Conservation (phyloP, 1,140 invertebrate genomes). For the Drosophila oshimai region DNA sequence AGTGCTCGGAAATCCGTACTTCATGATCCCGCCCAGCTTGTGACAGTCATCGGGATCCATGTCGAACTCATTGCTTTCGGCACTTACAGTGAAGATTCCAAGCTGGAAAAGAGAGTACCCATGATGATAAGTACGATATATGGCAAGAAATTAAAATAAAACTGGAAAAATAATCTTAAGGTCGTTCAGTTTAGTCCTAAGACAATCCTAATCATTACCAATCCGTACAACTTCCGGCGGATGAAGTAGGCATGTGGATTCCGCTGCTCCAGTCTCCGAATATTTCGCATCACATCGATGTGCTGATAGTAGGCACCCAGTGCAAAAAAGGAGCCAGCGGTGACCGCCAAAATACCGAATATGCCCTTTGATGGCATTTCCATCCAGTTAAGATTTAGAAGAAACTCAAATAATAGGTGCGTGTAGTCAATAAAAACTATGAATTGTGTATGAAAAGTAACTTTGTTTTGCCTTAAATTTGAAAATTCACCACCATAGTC, state of each 20-base stretch:
- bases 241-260: constrained; percentile 68
- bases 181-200: too few species aligned
- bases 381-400: neutral
- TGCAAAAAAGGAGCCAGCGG: constrained; percentile 64
- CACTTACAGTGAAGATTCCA: constrained; percentile 32
- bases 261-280: constrained; percentile 43
- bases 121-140: too few species aligned
- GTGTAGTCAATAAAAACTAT: neutral
- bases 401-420: neutral
- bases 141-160: too few species aligned
- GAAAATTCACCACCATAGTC: neutral
- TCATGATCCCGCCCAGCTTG: constrained; percentile 87
- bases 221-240: constrained; percentile 49
- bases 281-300: constrained; percentile 55
- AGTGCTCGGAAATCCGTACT: constrained; percentile 95
- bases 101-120: constrained; percentile 22
- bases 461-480: neutral
- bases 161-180: too few species aligned
- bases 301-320: constrained; percentile 71
- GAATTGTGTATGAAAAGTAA: neutral
- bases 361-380: constrained; percentile 31
- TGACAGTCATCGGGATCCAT: constrained; percentile 1
- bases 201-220: constrained; percentile 44
- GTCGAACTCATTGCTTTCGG: neutral
- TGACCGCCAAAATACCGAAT: constrained; percentile 50